Evolutionary conservation across 1,140 invertebrate genomes (phyloP).

Genomic region (Dufourea novaeangliae): DNA sequence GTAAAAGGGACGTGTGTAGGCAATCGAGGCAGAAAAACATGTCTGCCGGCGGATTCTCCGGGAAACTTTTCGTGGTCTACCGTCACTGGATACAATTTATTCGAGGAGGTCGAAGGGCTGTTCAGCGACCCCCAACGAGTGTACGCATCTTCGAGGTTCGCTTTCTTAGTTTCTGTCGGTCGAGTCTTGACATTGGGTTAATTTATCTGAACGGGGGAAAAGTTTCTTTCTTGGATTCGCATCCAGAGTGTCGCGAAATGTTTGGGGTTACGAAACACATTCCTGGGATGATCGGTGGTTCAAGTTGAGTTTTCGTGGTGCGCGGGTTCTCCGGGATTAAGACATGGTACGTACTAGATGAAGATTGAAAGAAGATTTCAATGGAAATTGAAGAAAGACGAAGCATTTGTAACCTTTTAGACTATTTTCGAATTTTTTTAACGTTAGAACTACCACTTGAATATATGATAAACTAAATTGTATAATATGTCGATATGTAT

Average conservation of each 20-base stretch:
- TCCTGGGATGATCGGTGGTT: not conserved
- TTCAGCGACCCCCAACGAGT: not conserved
- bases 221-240: slow-evolving; percentile 40
- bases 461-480: no score
- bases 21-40: slow-evolving; percentile 40
- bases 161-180: slow-evolving; percentile 9
- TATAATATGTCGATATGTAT: no score
- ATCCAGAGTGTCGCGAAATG: slow-evolving; percentile 22
- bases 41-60: slow-evolving; percentile 17
- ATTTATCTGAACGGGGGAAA: slow-evolving; percentile 55
- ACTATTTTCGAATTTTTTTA: no score
- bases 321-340: not conserved
- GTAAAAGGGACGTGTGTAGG: slow-evolving; percentile 2
- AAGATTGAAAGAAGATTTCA: not conserved
- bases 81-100: slow-evolving; percentile 41
- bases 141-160: slow-evolving; percentile 17
- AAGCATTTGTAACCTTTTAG: no score
- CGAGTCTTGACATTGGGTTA: slow-evolving; percentile 51
- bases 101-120: slow-evolving; percentile 13
- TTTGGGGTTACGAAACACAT: not conserved
- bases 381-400: not conserved
- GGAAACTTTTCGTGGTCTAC: slow-evolving; percentile 6
- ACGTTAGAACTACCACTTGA: no score
- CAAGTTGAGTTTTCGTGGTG: not conserved
- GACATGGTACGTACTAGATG: not conserved